These are phyloP conservation scores for Schizaphis graminum DNA, from an alignment of 2,888 invertebrate genomes.

Conservation along the genomic window DNA sequence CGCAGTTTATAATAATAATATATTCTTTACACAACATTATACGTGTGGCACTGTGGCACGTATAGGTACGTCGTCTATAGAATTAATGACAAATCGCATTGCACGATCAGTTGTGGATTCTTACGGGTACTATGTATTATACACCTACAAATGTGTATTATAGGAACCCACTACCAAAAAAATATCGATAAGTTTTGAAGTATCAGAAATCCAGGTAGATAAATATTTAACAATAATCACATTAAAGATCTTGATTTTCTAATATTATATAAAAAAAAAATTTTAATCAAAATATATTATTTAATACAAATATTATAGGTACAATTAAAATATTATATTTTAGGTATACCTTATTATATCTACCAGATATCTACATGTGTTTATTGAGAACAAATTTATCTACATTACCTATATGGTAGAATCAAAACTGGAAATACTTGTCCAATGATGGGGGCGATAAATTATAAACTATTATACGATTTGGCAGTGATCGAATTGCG, in stretches of 20 bases:
- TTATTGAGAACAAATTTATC: not conserved
- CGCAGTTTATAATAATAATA: not conserved
- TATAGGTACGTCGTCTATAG: not conserved
- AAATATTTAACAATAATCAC: not conserved
- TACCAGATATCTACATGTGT: not conserved
- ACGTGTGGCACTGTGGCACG: constrained; percentile 1
- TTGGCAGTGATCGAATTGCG: not conserved
- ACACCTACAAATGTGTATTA: not conserved
- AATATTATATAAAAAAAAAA: too few species aligned
- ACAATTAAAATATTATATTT: not conserved
- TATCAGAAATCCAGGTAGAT: not conserved
- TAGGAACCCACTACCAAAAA: not conserved
- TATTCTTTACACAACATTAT: not conserved
- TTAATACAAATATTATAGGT: not conserved
- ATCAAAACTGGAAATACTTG: not conserved
- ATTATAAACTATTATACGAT: not conserved
- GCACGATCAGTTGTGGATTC: not conserved
- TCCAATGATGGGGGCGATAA: not conserved
- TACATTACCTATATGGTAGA: not conserved
- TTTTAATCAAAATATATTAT: not conserved
- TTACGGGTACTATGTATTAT: not conserved
- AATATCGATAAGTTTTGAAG: not conserved
- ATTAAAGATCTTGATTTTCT: not conserved
- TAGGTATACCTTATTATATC: not conserved
- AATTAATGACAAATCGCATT: not conserved